Evolutionary conservation across 2,113 vertebrate species (phyloP).

Genomic region (Narcine bancroftii): DNA sequence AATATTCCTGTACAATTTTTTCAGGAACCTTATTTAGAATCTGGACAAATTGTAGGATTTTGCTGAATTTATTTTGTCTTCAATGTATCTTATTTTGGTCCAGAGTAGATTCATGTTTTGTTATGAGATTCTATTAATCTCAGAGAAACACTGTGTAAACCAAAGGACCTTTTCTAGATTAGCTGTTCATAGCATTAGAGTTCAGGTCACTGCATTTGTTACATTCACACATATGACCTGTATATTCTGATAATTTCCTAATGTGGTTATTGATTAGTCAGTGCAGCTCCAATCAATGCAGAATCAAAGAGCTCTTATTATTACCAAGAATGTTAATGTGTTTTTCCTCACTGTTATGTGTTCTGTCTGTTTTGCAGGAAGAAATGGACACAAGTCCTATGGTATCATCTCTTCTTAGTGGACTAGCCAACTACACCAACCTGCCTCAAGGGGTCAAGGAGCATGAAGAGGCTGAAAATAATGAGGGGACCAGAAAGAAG

Average conservation of each 20-base stretch:
- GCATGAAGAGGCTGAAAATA: conserved; percentile 92
- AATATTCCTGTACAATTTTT: not conserved
- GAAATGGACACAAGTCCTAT: conserved; percentile 98
- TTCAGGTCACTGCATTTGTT: not conserved
- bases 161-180: not conserved
- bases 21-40: not conserved
- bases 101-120: not conserved
- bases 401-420: conserved; percentile 95
- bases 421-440: conserved; percentile 94
- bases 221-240: not conserved
- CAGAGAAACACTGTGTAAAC: not conserved
- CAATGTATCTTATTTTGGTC: not conserved
- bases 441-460: conserved; percentile 88
- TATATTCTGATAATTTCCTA: not conserved
- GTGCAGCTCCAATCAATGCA: not conserved
- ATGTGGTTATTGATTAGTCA: not conserved
- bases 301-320: not conserved
- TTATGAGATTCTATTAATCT: not conserved
- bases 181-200: not conserved
- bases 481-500: conserved; percentile 74
- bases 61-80: not conserved
- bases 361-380: conserved; percentile 59
- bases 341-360: not conserved
- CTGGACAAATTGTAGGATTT: not conserved
- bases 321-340: not conserved